Evolutionary conservation across 2,797 vertebrate genomes (phyloP), one percentile per base, ranked within the genome.

Genomic region (Spinus olivaceus): DNA sequence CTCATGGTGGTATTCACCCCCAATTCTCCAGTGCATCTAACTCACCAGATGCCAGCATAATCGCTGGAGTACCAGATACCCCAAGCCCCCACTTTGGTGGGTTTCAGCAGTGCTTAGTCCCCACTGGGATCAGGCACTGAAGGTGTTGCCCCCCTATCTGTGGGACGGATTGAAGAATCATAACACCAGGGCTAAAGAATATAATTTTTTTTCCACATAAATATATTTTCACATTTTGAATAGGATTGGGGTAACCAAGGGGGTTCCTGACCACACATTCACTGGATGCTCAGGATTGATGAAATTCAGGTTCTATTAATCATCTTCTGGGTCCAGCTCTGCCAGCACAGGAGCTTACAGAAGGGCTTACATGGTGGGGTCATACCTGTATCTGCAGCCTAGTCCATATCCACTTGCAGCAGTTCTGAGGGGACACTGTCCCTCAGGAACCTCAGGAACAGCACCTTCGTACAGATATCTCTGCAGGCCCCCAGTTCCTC

Each of bases 391-490:
- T 10, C 10, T 54, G 41, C 32, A 67, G 15, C 10, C 41, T 24
- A 28, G 6, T n/a, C 23, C 22, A 24, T 19, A 69, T 74, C 10
- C 22, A 27, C 5, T 32, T 1, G 0, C 3, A 10, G 30, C 41
- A 74, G 15, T 21, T 81, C 15, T 60, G 33, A 53, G 30, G 25
- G 14, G 6, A 74, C 41, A 20, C 6, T 37, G 21, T 21, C 12
- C 24, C 12, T 53, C 61, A 47, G 47, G 18, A 53, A 4, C 8
- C 27, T 24, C 42, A 71, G 27, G 13, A 0, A 7, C 12, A 14
- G 8, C 30, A 24, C 2, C 30, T 51, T 32, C 6, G 3, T 22
- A 35, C 0, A 0, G 10, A 32, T 23, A 23, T 19, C 3, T 20
- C 19, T 0, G 0, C 41, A 28, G 35, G 13, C 19, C 15, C 24